Base-by-base conservation (phyloP, 2,113 vertebrate genomes). In the Carollia perspicillata region DNA sequence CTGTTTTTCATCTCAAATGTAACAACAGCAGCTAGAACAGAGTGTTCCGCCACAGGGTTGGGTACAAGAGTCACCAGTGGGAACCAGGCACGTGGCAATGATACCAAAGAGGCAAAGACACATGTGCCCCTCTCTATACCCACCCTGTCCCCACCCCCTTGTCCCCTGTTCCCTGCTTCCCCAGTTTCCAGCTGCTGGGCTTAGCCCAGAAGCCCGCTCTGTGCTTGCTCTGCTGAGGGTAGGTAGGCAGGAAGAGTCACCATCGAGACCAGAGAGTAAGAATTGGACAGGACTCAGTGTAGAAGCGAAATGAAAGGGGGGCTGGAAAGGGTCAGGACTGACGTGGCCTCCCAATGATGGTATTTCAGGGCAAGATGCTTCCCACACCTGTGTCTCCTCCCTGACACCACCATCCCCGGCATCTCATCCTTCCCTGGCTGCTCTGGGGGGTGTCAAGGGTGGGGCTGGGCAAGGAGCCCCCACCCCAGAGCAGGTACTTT, bases 11-110 rank as follows among this genome's bases (percentile, higher is more conserved):
- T 78, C 89, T 77, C 85, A 60, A 63, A 72, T 53, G 44, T 83
- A 90, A 89, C 94, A 44, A 89, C 94, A 42, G 22, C 49, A 30
- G 49, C 1, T 49, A 63, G 85, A 94, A 97, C 85, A 89, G 63
- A 75, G 71, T 7, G 72, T 97, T 66, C 81, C 33, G 2, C 51
- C 8, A 35, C 49, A 84, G 33, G 53, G 33, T 42, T 16, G 55
- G 66, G 26, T 16, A 6, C 20, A 28, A 63, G 71, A 28, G 72
- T 49, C 18, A 2, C 12, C 40, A 20, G 55, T 11, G 1, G 55
- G 75, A 71, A 44, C 69, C 55, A 14, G 63, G 71, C n/a, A 30
- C 49, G 75, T 1, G 0, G n/a, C 65, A 10, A 35, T 53, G 53
- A 88, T 1, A 3, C 18, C 0, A 2, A 37, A 65, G 55, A 66